Base-by-base conservation (phyloP, 2,797 vertebrate genomes). In the Rhinella marina region DNA sequence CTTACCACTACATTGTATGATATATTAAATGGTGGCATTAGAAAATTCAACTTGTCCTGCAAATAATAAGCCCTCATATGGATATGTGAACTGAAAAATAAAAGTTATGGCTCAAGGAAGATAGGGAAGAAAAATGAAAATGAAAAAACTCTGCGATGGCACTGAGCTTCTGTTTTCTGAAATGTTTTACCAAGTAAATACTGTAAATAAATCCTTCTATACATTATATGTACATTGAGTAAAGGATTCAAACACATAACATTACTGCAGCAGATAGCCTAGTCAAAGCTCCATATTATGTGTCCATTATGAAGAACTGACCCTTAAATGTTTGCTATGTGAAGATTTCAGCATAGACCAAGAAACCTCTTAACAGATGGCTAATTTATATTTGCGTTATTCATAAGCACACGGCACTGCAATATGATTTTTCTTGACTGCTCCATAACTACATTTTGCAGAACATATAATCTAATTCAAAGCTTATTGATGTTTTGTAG, bases 401-500 rank as follows among this genome's bases (percentile, higher is more conserved):
- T 88, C 86, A 84, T 84, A 84, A 84, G 81, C 73, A 57, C 50
- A 70, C 52, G 32, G 62, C 23, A 50, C 23, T 79, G 81, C 59
- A 78, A 78, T 84, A 70, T 79, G 86, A 88, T 70, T 84, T 84
- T 84, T 66, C 72, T 83, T 78, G 75, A 79, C 86, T 83, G 81
- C 64, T 78, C 62, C 52, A 84, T 86, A 86, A 86, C 85, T 79
- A 86, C 85, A 79, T 86, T 80, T 86, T 86, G 76, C 85, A 79
- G 85, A 56, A 79, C 59, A 80, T 80, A 78, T 86, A 79, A 86
- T 80, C 75, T 79, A 88, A 66, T 88, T 83, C 61, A 32, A 82
- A 78, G 81, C 59, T 88, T 88, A 88, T 78, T 88, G 73, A 88
- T 88, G 86, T 84, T 88, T 88, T 84, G 72, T 84, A 88, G 81